Evolutionary conservation across 1,140 invertebrate species (phyloP).

Genomic region (Pseudomyrmex flavicornis): DNA sequence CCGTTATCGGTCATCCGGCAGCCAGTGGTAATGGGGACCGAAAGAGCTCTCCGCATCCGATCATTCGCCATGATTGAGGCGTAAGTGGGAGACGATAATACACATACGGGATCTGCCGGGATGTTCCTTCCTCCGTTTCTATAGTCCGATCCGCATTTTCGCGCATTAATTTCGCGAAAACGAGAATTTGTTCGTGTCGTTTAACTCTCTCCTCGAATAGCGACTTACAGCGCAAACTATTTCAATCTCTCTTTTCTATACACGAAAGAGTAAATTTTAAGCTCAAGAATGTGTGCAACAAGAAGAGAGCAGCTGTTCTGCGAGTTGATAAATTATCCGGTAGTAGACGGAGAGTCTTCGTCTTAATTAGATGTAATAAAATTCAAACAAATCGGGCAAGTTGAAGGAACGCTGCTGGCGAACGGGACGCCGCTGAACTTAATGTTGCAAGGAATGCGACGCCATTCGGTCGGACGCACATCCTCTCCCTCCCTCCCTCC

Average conservation of each 20-base stretch:
- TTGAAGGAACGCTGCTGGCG: background rate
- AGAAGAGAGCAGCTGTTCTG: background rate
- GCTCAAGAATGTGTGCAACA: background rate
- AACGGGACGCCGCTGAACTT: constrained; percentile 2
- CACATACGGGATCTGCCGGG: background rate
- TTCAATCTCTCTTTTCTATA: background rate
- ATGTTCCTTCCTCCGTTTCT: background rate
- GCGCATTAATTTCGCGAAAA: background rate
- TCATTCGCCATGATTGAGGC: constrained; percentile 16
- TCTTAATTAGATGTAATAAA: constrained; percentile 12
- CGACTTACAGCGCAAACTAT: too few species aligned
- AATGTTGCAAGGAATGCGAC: constrained; percentile 24
- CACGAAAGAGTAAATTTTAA: background rate
- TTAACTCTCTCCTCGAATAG: too few species aligned
- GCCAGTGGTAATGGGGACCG: background rate
- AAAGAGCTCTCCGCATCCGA: constrained; percentile 41
- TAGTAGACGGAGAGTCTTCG: background rate
- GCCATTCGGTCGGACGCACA: constrained; percentile 8
- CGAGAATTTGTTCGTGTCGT: too few species aligned
- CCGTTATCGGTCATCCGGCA: constrained; percentile 39
- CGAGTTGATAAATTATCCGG: background rate
- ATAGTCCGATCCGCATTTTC: background rate
- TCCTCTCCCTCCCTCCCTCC: too few species aligned
- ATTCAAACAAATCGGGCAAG: constrained; percentile 27
- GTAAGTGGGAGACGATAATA: constrained; percentile 32